Conservation (phyloP, 1,140 invertebrate genomes). For the silkworm (Bombyx mori) region ASM3026992v2 NC_085110.1:5484001-5484500, state of each 20-base stretch:
- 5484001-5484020: slow-evolving; percentile 54
- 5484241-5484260: slow-evolving; percentile 65
- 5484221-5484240: slow-evolving; percentile 36
- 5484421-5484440: too few species aligned
- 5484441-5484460: too few species aligned
- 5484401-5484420: too few species aligned
- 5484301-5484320: slow-evolving; percentile 55
- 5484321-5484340: slow-evolving; percentile 59
- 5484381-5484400: slow-evolving; percentile 31
- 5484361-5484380: slow-evolving; percentile 63
- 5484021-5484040: slow-evolving; percentile 68
- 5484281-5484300: slow-evolving; percentile 71
- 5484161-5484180: slow-evolving; percentile 75
- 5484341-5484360: slow-evolving; percentile 61
- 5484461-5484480: too few species aligned
- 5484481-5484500: too few species aligned
- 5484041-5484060: slow-evolving; percentile 65
- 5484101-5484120: slow-evolving; percentile 63
- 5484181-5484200: slow-evolving; percentile 78
- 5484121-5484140: slow-evolving; percentile 68
- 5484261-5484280: slow-evolving; percentile 65
- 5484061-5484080: slow-evolving; percentile 55
- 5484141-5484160: slow-evolving; percentile 71
- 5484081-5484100: slow-evolving; percentile 30
- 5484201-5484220: slow-evolving; percentile 66